Conservation (phyloP, 23 tunicate genomes). For the Trididemnum miniatum region DNA sequence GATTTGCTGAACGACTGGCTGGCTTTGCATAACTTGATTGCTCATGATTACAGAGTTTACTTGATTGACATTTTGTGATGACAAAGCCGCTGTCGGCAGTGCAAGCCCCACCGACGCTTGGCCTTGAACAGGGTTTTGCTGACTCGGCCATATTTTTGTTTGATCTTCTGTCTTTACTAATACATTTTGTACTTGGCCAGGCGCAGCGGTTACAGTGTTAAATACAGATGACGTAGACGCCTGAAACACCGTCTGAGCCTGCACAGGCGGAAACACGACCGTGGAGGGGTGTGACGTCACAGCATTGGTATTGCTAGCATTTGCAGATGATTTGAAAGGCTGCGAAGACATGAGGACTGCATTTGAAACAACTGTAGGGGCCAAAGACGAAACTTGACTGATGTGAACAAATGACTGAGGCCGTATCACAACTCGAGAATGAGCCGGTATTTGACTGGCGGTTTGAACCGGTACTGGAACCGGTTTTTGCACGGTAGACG, state of each 20-base stretch:
- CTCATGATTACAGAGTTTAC: neutral
- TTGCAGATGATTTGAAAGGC: neutral
- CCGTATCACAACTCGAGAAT: neutral
- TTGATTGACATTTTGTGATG: neutral
- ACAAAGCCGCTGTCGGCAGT: neutral
- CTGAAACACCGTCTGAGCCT: neutral
- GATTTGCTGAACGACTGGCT: neutral
- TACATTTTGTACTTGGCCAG: neutral
- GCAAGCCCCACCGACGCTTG: neutral
- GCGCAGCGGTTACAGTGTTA: conserved; percentile 1
- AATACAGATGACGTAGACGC: conserved; percentile 8
- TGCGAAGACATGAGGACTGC: conserved; percentile 23
- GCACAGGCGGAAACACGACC: neutral
- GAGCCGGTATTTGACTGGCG: neutral
- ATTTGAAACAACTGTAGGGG: neutral
- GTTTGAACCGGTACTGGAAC: conserved; percentile 2
- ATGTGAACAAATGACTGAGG: neutral
- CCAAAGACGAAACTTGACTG: neutral
- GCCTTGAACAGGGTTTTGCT: neutral
- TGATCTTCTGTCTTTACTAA: neutral
- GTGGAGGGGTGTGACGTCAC: neutral
- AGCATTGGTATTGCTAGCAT: neutral
- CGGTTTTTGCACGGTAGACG: conserved; percentile 32
- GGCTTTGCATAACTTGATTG: neutral
- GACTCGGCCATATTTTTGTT: conserved; percentile 8